Evolutionary conservation across 2,113 vertebrate species (phyloP).

Genomic region (Dasyurus viverrinus): DNA sequence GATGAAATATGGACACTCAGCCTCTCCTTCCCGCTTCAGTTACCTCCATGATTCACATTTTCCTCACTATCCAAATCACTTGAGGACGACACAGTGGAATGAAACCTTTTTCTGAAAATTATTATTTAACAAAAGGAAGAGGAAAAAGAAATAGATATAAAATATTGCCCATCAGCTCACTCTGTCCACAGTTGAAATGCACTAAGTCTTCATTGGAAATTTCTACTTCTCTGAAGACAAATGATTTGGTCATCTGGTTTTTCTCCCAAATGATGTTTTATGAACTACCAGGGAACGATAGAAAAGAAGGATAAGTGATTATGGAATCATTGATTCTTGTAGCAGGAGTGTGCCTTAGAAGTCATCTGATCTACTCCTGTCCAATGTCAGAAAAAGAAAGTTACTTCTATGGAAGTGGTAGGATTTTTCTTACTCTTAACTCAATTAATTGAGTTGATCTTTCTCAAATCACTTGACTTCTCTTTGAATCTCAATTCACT

Average conservation of each 20-base stretch:
- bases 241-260: background rate
- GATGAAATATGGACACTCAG: background rate
- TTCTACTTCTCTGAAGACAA: background rate
- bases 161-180: background rate
- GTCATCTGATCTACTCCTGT: background rate
- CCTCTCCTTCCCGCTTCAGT: background rate
- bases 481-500: background rate
- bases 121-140: background rate
- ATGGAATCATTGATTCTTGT: background rate
- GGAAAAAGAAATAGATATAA: background rate
- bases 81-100: background rate
- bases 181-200: background rate
- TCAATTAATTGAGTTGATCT: background rate
- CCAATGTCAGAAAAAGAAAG: background rate
- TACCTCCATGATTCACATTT: background rate
- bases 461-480: background rate
- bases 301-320: background rate
- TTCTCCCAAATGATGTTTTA: background rate
- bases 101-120: background rate
- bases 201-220: background rate
- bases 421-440: background rate
- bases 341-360: background rate
- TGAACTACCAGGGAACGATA: background rate
- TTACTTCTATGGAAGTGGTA: background rate
- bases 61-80: background rate